Percentiles rank a stretch among this genome's conserved stretches.
These are phyloP conservation scores for Caenorhabditis panamensis DNA, from an alignment of 2,888 invertebrate genomes.

Conservation along the genomic window DNA sequence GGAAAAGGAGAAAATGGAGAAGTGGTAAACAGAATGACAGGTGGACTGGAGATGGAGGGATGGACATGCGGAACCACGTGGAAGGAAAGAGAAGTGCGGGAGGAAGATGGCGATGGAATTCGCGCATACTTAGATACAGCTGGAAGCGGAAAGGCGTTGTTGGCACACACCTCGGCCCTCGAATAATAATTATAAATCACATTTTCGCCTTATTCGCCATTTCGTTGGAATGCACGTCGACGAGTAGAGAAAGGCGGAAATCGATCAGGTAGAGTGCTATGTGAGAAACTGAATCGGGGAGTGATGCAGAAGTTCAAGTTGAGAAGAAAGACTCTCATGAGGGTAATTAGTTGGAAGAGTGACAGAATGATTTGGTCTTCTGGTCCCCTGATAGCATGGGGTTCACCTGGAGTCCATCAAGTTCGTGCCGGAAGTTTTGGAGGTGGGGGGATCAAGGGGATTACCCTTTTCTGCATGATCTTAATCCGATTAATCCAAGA, in stretches of 20 bases:
- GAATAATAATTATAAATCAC: conserved; percentile 57
- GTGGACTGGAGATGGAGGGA: conserved; percentile 9
- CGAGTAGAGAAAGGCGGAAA: conserved; percentile 6
- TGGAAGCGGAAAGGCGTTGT: conserved; percentile 1
- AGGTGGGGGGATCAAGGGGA: background rate
- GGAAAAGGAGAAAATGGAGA: conserved; percentile 9
- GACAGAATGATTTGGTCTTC: no score
- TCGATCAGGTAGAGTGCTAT: conserved; percentile 23
- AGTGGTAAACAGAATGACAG: conserved; percentile 45
- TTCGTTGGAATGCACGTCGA: conserved; percentile 25
- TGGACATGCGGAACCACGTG: background rate
- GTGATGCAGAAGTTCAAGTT: no score
- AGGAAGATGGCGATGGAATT: background rate
- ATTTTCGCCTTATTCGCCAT: conserved; percentile 46
- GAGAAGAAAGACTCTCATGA: no score
- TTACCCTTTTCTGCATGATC: background rate
- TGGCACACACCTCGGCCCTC: conserved; percentile 4
- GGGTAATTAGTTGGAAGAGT: conserved; percentile 13
- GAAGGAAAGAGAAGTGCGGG: background rate
- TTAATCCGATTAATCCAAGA: background rate
- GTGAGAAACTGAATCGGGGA: background rate
- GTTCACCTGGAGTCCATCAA: background rate
- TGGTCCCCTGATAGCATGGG: no score
- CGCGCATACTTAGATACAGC: background rate
- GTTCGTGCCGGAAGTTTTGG: background rate